Conservation (phyloP, 2,888 invertebrate species). For the Matsumyia berberina region DNA sequence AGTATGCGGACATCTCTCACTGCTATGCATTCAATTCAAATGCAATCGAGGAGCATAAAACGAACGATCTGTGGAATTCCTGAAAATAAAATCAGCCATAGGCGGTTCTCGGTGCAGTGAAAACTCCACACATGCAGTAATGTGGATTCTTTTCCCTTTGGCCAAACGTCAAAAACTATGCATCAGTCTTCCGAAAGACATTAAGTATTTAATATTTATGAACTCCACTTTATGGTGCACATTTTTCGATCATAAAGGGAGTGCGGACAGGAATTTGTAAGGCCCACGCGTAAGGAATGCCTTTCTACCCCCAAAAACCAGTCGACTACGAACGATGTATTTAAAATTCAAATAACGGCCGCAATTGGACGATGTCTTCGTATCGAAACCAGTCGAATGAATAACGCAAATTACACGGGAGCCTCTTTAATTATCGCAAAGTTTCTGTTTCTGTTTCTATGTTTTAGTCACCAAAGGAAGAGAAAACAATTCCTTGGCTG, state of each 20-base stretch:
- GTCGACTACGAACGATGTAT: not conserved
- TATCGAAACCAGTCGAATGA: not conserved
- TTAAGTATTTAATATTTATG: constrained; percentile 39
- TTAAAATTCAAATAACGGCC: constrained; percentile 1
- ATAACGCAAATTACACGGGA: not conserved
- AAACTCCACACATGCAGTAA: not conserved
- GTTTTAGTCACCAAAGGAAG: constrained; percentile 20
- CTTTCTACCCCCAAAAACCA: not conserved
- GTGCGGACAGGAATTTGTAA: not conserved
- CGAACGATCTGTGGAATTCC: constrained; percentile 54
- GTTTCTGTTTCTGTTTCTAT: no score
- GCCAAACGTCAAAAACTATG: constrained; percentile 42
- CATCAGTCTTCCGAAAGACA: constrained; percentile 37
- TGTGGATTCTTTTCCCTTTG: constrained; percentile 32
- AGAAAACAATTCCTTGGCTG: constrained; percentile 13
- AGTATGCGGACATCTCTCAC: constrained; percentile 42
- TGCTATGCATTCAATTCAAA: constrained; percentile 41
- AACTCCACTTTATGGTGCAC: constrained; percentile 29
- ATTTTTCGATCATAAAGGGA: constrained; percentile 7
- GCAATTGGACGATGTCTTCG: constrained; percentile 10
- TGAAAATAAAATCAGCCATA: constrained; percentile 23
- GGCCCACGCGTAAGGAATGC: not conserved
- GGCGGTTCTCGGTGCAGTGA: not conserved
- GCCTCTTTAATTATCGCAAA: constrained; percentile 16
- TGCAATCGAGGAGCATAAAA: constrained; percentile 43